A percentile compares a stretch with the other conserved stretches of the same genome.
phyloP scores from a whole-genome alignment of 2,888 invertebrate species.

The Archips crataeganus region DNA sequence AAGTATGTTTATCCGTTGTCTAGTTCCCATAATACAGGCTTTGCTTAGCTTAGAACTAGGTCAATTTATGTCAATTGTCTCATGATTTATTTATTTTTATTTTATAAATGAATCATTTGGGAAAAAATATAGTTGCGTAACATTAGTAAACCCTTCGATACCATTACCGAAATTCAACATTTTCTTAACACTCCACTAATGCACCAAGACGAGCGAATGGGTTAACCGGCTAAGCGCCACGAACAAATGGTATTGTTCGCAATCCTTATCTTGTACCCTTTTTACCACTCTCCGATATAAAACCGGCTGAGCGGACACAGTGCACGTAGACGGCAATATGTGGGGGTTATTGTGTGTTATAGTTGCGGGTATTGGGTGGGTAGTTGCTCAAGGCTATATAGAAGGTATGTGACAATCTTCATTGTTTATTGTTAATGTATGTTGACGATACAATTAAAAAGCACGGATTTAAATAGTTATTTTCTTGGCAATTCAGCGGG shows the following conservation, averaged over 20 bases:
- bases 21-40: too few relatives aligned
- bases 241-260: constrained; percentile 67
- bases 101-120: too few relatives aligned
- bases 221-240: constrained; percentile 61
- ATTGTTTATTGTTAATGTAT: neutral
- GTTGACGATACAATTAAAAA: too few relatives aligned
- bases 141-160: neutral
- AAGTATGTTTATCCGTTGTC: too few relatives aligned
- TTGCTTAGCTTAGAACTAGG: too few relatives aligned
- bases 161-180: neutral
- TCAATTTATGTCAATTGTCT: too few relatives aligned
- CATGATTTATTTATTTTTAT: too few relatives aligned
- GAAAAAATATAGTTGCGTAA: too few relatives aligned
- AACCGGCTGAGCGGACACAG: constrained; percentile 58
- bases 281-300: constrained; percentile 59
- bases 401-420: constrained; percentile 56
- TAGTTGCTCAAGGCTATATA: constrained; percentile 58
- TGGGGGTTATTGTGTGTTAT: constrained; percentile 33
- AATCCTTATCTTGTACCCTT: constrained; percentile 51
- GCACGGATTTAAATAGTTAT: too few relatives aligned
- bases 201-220: constrained; percentile 41
- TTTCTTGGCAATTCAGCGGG: too few relatives aligned
- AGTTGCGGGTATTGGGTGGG: constrained; percentile 52
- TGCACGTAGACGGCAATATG: constrained; percentile 47
- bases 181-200: neutral